These are phyloP conservation scores for Muschampia plurimacula DNA, from an alignment of 2,888 invertebrate species.

Conservation along the genomic window DNA sequence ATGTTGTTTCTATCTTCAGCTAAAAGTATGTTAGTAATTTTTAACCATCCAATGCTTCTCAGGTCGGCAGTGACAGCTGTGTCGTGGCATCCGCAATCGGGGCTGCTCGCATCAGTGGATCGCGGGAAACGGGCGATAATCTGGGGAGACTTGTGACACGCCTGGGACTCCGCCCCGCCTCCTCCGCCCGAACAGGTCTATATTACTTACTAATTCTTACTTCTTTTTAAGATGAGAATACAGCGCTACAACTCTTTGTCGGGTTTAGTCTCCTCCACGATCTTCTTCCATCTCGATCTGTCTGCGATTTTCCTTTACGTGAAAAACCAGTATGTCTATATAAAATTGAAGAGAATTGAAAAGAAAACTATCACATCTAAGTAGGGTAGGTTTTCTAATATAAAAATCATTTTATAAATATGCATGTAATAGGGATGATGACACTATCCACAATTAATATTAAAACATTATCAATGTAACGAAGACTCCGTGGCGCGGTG, in stretches of 20 bases:
- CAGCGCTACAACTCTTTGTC: background rate
- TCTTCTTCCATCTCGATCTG: too few species aligned
- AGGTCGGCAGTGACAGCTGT: slow-evolving; percentile 95
- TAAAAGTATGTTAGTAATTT: too few species aligned
- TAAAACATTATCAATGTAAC: too few species aligned
- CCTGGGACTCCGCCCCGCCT: slow-evolving; percentile 59
- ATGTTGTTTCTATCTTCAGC: too few species aligned
- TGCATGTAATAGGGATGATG: too few species aligned
- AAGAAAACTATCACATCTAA: too few species aligned
- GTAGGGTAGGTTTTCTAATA: background rate
- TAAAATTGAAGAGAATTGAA: too few species aligned
- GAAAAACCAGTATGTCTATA: background rate
- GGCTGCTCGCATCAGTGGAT: slow-evolving; percentile 93
- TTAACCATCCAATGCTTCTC: slow-evolving; percentile 48
- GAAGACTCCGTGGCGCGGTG: too few species aligned
- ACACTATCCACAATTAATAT: too few species aligned
- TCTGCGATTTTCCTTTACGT: background rate
- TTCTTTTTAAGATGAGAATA: background rate
- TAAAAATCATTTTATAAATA: background rate
- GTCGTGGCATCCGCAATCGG: slow-evolving; percentile 94
- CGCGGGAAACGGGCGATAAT: slow-evolving; percentile 92
- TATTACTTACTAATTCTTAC: background rate
- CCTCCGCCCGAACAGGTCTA: slow-evolving; percentile 51
- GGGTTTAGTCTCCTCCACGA: too few species aligned
- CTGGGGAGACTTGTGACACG: slow-evolving; percentile 90